Evolutionary conservation across 2,113 vertebrate species (phyloP).

Genomic region (Zapus hudsonius): DNA sequence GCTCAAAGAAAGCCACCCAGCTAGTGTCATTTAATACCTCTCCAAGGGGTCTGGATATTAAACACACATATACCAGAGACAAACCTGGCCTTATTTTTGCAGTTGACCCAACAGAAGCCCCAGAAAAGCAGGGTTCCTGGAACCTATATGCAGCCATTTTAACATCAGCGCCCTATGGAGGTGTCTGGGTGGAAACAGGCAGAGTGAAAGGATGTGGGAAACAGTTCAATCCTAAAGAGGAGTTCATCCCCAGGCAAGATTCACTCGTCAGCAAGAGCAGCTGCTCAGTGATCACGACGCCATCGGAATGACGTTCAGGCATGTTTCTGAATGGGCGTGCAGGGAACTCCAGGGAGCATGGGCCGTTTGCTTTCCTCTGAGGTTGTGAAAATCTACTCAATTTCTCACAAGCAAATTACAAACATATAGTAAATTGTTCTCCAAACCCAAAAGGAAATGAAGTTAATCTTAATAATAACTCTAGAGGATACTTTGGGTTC

Average conservation of each 20-base stretch:
- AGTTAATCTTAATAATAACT: conserved; percentile 19
- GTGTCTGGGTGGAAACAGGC: conserved; percentile 61
- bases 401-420: not conserved
- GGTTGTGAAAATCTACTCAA: not conserved
- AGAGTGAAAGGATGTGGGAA: conserved; percentile 43
- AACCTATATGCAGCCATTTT: conserved; percentile 64
- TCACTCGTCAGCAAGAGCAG: conserved; percentile 54
- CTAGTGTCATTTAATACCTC: conserved; percentile 43
- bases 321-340: not conserved
- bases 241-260: not conserved
- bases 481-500: not conserved
- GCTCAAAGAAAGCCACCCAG: not conserved
- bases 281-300: not conserved
- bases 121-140: conserved; percentile 49
- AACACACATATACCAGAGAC: conserved; percentile 48
- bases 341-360: conserved; percentile 26
- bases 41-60: conserved; percentile 20
- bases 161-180: conserved; percentile 68
- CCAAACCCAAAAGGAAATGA: not conserved
- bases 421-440: not conserved
- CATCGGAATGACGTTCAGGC: not conserved
- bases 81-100: conserved; percentile 49
- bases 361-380: not conserved
- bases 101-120: conserved; percentile 16
- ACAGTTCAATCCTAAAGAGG: conserved; percentile 48